A percentile compares a stretch with the other conserved stretches of the same genome.
These are phyloP conservation scores for Dichetophora obliterata DNA, from an alignment of 2,888 invertebrate species.

Conservation along the genomic window DNA sequence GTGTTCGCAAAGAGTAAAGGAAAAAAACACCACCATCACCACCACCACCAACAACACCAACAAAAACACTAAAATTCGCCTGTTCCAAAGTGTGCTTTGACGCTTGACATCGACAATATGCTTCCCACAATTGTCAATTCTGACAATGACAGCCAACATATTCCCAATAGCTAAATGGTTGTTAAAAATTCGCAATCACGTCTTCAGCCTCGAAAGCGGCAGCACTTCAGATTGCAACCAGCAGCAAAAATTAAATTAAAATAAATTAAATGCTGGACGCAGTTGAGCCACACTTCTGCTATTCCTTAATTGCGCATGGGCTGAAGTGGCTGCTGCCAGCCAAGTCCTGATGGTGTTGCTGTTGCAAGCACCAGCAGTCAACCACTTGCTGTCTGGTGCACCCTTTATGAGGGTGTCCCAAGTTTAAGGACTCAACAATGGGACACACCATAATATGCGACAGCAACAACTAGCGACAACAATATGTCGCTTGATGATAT, in stretches of 20 bases:
- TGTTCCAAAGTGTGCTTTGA: conserved; percentile 26
- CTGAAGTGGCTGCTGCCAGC: conserved; percentile 15
- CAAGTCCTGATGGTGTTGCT: neutral
- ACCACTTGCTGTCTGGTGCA: conserved; percentile 29
- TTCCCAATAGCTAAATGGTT: neutral
- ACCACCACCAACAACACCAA: conserved; percentile 4
- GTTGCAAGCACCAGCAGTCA: conserved; percentile 26
- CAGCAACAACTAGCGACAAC: conserved; percentile 8
- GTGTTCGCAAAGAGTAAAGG: conserved; percentile 7
- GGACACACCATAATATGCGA: neutral
- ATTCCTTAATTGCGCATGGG: neutral
- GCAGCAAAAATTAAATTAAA: conserved; percentile 36
- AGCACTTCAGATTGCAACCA: conserved; percentile 9
- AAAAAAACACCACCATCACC: neutral
- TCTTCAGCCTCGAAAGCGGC: neutral
- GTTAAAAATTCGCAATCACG: conserved; percentile 30
- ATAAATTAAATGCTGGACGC: conserved; percentile 32
- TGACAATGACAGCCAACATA: conserved; percentile 36
- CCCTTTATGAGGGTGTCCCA: neutral
- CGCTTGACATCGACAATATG: conserved; percentile 37
- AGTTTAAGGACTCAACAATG: neutral
- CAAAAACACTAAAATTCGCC: neutral
- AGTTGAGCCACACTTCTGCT: conserved; percentile 25
- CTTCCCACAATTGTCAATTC: conserved; percentile 39
- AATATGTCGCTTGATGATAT: conserved; percentile 28